Evolutionary conservation across 1,140 invertebrate species (phyloP), one percentile per base, ranked within the genome.

Genomic region (Drosophila repletoides): DNA sequence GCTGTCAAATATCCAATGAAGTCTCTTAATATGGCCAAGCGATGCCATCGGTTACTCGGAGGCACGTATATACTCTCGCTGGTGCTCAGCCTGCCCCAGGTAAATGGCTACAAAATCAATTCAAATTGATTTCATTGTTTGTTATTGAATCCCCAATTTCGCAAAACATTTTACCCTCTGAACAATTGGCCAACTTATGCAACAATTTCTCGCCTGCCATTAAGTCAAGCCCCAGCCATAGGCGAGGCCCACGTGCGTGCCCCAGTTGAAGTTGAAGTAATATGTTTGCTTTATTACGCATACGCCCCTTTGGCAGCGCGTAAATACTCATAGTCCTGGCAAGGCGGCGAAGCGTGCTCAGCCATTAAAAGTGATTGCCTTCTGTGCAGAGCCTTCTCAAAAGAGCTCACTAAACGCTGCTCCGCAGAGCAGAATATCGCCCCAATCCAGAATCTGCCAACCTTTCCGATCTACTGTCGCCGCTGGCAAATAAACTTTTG

Each of bases 1-100:
- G 96, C 95, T 0, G 94, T 97, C 1, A 92, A 95, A 55, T 96
- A 95, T 90, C 96, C 95, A 0, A 95, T 97, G 92, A 94, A 94
- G 43, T 90, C 89, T 1, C 92, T 95, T 52, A 94, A 93, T 14
- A 94, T 94, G 14, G 92, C 93, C 1, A 92, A 93, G 24, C 90
- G 93, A 14, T 95, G 92, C 74, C 92, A 92, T 46, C 92, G 92
- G 33, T 90, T 95, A 5, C 92, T 96, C 1, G 90, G 92, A 0
- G 87, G 93, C 14, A 93, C 93, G 2, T 97, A 95, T 93, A 88
- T 94, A 1, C 84, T 95, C 1, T 95, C 95, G 61, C 91, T 93
- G 5, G 33, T 95, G 2, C 92, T 96, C 17, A 95, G 95, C 88
- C 90, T 94, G 73, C 96, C 96, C n/a, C 96, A 97, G 94, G 95